These are phyloP conservation scores for Siderastrea radians DNA, from an alignment of 92 coral and sea anemone genomes.

Conservation along the genomic window DNA sequence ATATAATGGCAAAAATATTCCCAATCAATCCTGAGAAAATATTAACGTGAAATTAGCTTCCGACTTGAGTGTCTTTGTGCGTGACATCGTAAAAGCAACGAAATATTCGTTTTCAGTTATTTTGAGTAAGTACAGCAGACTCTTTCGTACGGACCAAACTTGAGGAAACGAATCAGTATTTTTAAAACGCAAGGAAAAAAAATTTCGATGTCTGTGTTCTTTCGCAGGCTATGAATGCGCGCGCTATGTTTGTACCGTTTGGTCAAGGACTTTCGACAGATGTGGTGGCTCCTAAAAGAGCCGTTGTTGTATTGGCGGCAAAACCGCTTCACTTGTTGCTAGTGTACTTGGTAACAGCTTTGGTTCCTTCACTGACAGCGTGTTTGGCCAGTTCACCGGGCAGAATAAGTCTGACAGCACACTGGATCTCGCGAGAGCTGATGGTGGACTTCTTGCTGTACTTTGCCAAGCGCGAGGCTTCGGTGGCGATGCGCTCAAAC, in stretches of 20 bases:
- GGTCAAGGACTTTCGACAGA: constrained; percentile 5
- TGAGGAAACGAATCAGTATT: too few species aligned
- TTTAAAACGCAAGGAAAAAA: too few species aligned
- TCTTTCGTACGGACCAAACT: too few species aligned
- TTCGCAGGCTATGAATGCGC: too few species aligned
- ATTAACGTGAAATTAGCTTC: too few species aligned
- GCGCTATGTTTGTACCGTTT: background rate
- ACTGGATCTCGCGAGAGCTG: constrained; percentile 87
- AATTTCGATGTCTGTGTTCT: too few species aligned
- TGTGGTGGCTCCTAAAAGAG: constrained; percentile 71
- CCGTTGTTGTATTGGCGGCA: constrained; percentile 36
- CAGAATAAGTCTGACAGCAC: constrained; percentile 68
- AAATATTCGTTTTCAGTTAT: too few species aligned
- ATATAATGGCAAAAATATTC: too few species aligned
- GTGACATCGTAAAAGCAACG: too few species aligned
- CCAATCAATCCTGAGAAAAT: too few species aligned
- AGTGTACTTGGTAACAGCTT: constrained; percentile 95
- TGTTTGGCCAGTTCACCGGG: constrained; percentile 96
- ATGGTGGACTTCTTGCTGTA: constrained; percentile 81
- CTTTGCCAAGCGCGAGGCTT: constrained; percentile 10
- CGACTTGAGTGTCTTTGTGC: too few species aligned
- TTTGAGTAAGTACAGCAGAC: too few species aligned
- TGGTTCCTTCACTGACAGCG: constrained; percentile 96
- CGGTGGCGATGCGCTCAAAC: constrained; percentile 33
- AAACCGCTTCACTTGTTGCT: constrained; percentile 77